These are phyloP conservation scores for Nyctalus aviator DNA, from an alignment of 2,797 vertebrate genomes.

Conservation along the genomic window DNA sequence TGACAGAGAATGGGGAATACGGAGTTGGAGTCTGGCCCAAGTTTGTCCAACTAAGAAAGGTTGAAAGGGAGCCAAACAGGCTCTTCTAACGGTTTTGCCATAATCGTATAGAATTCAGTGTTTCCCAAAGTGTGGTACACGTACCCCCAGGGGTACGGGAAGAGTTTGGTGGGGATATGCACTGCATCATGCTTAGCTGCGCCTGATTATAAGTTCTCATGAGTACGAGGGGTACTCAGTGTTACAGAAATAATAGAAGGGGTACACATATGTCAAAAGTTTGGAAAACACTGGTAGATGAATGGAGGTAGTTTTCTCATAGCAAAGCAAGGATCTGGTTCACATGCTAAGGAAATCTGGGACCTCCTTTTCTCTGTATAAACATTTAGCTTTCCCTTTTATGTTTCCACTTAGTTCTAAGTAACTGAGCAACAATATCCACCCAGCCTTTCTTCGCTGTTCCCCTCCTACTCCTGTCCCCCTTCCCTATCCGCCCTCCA, in stretches of 20 bases:
- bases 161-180: too few species aligned
- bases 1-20: neutral
- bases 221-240: too few species aligned
- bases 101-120: neutral
- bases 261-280: too few species aligned
- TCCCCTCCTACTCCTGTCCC: neutral
- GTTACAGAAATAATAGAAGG: too few species aligned
- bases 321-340: neutral
- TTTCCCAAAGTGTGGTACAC: too few species aligned
- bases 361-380: neutral
- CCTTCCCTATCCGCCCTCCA: rapidly evolving
- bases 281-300: too few species aligned
- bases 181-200: too few species aligned
- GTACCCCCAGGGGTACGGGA: too few species aligned
- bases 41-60: neutral
- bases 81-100: neutral
- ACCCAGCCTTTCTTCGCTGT: neutral
- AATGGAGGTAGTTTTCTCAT: neutral
- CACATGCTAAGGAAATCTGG: neutral
- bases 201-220: too few species aligned
- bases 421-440: neutral
- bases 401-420: neutral
- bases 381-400: neutral
- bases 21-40: neutral
- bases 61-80: too few species aligned